A percentile compares a stretch with the other conserved stretches of the same genome.
phyloP scores from a whole-genome alignment of 1,140 invertebrate species.

The Cydia pomonella region DNA sequence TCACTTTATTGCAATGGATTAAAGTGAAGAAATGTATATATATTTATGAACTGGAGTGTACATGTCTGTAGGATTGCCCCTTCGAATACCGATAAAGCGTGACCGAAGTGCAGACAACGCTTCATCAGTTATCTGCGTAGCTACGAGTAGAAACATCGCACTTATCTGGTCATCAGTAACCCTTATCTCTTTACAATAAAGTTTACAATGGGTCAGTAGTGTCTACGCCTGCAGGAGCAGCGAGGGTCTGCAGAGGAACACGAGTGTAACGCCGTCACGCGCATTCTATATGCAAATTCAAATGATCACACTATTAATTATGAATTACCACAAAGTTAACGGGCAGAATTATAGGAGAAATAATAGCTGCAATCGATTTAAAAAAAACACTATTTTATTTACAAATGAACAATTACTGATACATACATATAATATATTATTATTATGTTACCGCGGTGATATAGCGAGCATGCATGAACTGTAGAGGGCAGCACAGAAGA shows the following conservation, averaged over 20 bases:
- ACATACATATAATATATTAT: no score
- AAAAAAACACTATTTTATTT: no score
- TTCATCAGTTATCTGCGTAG: background rate
- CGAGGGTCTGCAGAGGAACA: background rate
- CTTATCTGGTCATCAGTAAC: background rate
- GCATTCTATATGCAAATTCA: background rate
- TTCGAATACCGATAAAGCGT: background rate
- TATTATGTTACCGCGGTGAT: no score
- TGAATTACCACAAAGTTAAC: background rate
- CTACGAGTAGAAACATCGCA: background rate
- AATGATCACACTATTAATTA: background rate
- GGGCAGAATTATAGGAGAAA: background rate
- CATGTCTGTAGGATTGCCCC: background rate
- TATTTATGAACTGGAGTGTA: no score
- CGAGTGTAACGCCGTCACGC: background rate
- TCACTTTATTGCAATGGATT: no score
- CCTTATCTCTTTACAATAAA: background rate
- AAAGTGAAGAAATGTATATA: no score
- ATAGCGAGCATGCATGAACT: no score
- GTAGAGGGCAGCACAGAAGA: no score
- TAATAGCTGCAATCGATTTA: background rate
- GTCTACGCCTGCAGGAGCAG: background rate
- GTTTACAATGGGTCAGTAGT: background rate
- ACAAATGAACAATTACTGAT: no score
- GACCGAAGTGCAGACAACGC: slow-evolving; percentile 6